These are phyloP conservation scores for Mormyrops boulengeri DNA, from an alignment of 2,797 vertebrate genomes.

Conservation along the genomic window DNA sequence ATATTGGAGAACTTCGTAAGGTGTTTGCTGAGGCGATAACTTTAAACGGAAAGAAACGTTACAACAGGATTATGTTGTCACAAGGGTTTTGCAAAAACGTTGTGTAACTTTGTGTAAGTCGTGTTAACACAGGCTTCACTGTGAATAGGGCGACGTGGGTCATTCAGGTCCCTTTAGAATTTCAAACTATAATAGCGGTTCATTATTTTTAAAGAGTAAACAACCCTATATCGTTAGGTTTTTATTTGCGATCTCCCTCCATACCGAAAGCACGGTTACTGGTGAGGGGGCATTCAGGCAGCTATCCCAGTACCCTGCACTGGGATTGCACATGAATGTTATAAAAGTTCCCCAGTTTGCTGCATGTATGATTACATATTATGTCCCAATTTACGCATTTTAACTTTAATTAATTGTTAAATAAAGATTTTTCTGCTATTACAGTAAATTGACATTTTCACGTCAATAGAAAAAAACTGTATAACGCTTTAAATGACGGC, in stretches of 20 bases:
- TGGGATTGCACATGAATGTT: not conserved
- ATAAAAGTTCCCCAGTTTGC: not conserved
- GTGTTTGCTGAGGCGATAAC: not conserved
- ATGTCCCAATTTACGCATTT: not conserved
- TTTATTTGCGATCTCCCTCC: not conserved
- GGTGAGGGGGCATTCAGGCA: not conserved
- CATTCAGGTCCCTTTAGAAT: not conserved
- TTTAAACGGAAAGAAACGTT: not conserved
- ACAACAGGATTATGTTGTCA: not conserved
- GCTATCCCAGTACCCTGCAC: not conserved
- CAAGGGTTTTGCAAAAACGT: not conserved
- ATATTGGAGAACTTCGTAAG: not conserved
- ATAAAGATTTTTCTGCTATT: not conserved
- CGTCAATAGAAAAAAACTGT: not conserved
- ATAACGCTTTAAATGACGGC: not conserved
- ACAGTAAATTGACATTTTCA: not conserved
- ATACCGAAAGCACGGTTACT: not conserved
- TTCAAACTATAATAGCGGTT: not conserved
- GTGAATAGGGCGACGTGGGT: not conserved
- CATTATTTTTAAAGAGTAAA: not conserved
- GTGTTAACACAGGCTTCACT: not conserved
- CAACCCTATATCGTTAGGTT: not conserved
- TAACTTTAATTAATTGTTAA: not conserved
- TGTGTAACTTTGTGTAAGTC: not conserved
- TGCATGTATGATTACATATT: not conserved